Evolutionary conservation across 2,888 invertebrate genomes (phyloP).

Genomic region (Cyaniris semiargus): DNA sequence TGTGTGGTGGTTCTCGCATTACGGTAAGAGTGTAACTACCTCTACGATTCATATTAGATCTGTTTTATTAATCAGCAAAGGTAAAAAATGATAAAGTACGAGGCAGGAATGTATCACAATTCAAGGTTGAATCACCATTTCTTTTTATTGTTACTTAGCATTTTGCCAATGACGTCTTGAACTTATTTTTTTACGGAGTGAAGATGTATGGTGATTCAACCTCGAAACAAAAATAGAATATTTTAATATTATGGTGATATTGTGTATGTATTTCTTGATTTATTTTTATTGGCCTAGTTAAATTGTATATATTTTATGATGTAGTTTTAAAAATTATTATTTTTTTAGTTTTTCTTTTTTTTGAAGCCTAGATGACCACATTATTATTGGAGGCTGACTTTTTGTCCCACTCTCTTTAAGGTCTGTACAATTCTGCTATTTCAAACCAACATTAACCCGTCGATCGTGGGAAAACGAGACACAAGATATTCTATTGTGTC

Average conservation of each 20-base stretch:
- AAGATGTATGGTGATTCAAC: not conserved
- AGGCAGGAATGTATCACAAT: not conserved
- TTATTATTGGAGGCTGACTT: not conserved
- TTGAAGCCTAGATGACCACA: too few species aligned
- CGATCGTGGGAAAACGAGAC: too few species aligned
- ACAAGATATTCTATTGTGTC: too few species aligned
- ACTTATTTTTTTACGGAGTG: not conserved
- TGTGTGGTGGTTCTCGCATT: not conserved
- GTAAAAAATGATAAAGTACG: not conserved
- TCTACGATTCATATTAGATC: not conserved
- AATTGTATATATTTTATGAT: not conserved
- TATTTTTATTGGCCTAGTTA: not conserved
- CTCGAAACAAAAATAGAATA: not conserved
- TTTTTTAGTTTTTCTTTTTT: not conserved
- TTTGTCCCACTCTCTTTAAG: not conserved
- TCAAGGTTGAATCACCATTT: not conserved
- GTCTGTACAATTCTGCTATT: too few species aligned
- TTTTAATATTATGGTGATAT: constrained; percentile 1
- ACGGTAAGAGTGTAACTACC: not conserved
- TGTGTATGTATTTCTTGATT: not conserved
- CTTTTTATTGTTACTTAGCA: not conserved
- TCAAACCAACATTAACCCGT: too few species aligned
- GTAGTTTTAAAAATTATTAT: not conserved
- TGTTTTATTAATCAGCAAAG: not conserved
- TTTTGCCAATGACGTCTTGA: not conserved